phyloP scores from a whole-genome alignment of 2,113 vertebrate species.

The Gallinago paraguaiae region DNA sequence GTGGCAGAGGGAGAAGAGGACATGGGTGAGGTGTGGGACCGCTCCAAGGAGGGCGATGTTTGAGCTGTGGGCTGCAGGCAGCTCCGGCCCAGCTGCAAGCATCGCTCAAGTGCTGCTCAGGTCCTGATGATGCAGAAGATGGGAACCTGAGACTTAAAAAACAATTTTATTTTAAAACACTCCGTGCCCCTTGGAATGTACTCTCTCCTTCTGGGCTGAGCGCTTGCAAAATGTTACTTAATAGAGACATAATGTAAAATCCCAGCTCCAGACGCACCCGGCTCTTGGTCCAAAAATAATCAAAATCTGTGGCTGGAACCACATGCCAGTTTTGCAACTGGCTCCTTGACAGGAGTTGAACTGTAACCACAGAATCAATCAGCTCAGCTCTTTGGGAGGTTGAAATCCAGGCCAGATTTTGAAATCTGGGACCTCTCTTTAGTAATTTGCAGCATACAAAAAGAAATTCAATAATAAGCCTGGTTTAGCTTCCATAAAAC shows the following conservation, averaged over 20 bases:
- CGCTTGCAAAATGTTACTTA: slow-evolving; percentile 44
- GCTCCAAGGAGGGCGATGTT: neutral
- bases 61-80: neutral
- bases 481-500: slow-evolving; percentile 40
- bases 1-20: neutral
- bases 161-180: neutral
- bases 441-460: slow-evolving; percentile 26
- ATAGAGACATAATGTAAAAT: slow-evolving; percentile 49
- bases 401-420: slow-evolving; percentile 54
- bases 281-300: slow-evolving; percentile 49
- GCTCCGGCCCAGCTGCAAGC: neutral
- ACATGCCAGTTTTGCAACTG: slow-evolving; percentile 54
- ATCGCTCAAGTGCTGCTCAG: neutral
- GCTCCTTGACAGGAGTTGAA: slow-evolving; percentile 55
- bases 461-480: slow-evolving; percentile 40
- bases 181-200: neutral
- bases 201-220: neutral
- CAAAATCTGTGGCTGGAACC: slow-evolving; percentile 23
- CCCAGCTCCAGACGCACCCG: neutral
- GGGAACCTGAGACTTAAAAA: neutral
- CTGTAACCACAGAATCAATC: slow-evolving; percentile 52
- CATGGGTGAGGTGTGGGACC: neutral
- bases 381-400: slow-evolving; percentile 52
- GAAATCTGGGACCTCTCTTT: slow-evolving; percentile 42
- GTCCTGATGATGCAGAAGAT: neutral